Conservation (phyloP, 2,113 vertebrate species). For the Lathamus discolor region DNA sequence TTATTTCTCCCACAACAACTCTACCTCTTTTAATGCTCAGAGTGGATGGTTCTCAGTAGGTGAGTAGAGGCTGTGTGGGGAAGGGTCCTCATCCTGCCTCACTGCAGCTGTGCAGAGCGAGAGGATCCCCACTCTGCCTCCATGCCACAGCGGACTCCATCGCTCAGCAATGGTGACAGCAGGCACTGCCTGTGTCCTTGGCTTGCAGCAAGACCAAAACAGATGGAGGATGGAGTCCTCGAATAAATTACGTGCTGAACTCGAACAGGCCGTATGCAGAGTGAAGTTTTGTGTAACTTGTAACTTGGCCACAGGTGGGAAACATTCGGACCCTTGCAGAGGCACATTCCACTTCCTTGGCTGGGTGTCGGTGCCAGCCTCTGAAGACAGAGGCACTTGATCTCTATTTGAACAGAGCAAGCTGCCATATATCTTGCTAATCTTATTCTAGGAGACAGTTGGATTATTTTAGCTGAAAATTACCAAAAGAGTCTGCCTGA, state of each 20-base stretch:
- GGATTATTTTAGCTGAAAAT: conserved; percentile 48
- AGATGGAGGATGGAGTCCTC: not conserved
- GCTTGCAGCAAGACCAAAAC: not conserved
- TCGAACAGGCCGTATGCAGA: not conserved
- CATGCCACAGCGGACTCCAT: not conserved
- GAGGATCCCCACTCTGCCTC: not conserved
- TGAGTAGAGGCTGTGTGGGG: not conserved
- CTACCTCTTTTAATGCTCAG: not conserved
- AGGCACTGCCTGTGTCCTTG: not conserved
- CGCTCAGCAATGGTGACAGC: fast-evolving
- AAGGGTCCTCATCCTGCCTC: not conserved
- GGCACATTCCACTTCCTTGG: not conserved
- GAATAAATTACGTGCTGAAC: not conserved
- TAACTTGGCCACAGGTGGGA: not conserved
- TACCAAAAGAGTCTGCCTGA: not conserved
- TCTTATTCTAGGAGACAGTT: conserved; percentile 19
- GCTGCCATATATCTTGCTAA: not conserved
- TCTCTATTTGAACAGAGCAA: not conserved
- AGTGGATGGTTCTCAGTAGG: fast-evolving
- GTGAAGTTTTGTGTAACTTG: not conserved
- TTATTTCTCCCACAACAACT: not conserved
- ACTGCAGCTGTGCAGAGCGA: not conserved
- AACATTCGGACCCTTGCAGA: not conserved
- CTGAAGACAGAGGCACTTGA: not conserved
- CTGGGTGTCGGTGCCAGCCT: not conserved